These are phyloP conservation scores for Ectemnius continuus DNA, from an alignment of 2,888 invertebrate species.

Conservation along the genomic window DNA sequence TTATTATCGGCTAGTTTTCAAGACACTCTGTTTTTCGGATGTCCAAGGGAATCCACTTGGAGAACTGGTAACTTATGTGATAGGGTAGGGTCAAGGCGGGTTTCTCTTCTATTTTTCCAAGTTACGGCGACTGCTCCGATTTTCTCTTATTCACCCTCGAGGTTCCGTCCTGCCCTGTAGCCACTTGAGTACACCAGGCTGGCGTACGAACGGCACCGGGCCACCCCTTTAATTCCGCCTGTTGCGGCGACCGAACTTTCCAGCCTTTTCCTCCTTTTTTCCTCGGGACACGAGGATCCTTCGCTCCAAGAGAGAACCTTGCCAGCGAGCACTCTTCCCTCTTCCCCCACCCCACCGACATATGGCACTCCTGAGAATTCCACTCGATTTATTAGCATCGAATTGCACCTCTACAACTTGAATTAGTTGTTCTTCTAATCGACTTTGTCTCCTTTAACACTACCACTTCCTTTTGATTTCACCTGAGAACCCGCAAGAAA, in stretches of 20 bases:
- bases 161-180: constrained; percentile 1
- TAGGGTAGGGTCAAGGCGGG: too few relatives aligned
- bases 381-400: constrained; percentile 5
- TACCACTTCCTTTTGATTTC: too few relatives aligned
- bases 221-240: constrained; percentile 47
- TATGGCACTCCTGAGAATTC: constrained; percentile 2
- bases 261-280: constrained; percentile 10
- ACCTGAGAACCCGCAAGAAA: not conserved
- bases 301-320: constrained; percentile 24
- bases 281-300: constrained; percentile 16
- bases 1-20: too few relatives aligned
- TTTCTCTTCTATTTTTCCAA: constrained; percentile 15
- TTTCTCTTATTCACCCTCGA: constrained; percentile 7
- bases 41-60: too few relatives aligned
- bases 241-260: constrained; percentile 44
- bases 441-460: not conserved
- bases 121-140: constrained; percentile 20
- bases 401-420: not conserved
- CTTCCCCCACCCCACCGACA: too few relatives aligned
- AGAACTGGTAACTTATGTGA: too few relatives aligned
- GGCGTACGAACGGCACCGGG: constrained; percentile 10
- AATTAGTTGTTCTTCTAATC: not conserved
- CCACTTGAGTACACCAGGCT: constrained; percentile 4
- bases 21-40: too few relatives aligned
- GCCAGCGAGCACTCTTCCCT: constrained; percentile 6